phyloP scores from a whole-genome alignment of 2,797 vertebrate genomes.

The Myotis vivesi region DNA sequence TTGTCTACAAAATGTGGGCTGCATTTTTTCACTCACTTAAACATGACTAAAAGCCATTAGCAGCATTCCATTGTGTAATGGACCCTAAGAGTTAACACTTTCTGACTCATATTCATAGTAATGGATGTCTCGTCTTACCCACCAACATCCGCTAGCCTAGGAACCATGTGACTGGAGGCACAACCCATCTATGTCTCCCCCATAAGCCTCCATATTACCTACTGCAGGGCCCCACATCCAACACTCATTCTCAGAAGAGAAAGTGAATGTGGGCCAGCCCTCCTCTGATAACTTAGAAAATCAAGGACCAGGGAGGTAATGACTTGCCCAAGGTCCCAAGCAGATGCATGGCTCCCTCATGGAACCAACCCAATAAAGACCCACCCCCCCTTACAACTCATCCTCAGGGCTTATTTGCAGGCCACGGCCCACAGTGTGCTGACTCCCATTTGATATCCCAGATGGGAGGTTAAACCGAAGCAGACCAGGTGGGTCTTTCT shows the following conservation, averaged over 20 bases:
- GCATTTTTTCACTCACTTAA: not conserved
- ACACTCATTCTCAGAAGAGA: not conserved
- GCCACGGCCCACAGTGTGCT: not conserved
- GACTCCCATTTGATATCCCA: not conserved
- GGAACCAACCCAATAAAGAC: not conserved
- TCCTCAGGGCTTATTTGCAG: not conserved
- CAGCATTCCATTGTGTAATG: not conserved
- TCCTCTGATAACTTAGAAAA: not conserved
- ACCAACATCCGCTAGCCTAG: not conserved
- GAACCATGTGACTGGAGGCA: not conserved
- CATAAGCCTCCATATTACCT: not conserved
- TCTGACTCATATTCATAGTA: not conserved
- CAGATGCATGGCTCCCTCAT: not conserved
- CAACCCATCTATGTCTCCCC: not conserved
- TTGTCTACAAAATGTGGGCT: not conserved
- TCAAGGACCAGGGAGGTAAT: not conserved
- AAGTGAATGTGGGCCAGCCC: not conserved
- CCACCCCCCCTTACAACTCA: not conserved
- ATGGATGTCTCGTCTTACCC: not conserved
- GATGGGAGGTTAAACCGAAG: constrained; percentile 1
- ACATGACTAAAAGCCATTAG: not conserved
- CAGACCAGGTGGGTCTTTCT: constrained; percentile 15
- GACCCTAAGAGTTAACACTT: not conserved
- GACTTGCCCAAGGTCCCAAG: not conserved
- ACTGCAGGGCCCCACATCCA: not conserved